Percentiles rank a stretch among this genome's conserved stretches.
These are phyloP conservation scores for Cyclina sinensis DNA, from an alignment of 1,140 invertebrate species.

Conservation along the genomic window DNA sequence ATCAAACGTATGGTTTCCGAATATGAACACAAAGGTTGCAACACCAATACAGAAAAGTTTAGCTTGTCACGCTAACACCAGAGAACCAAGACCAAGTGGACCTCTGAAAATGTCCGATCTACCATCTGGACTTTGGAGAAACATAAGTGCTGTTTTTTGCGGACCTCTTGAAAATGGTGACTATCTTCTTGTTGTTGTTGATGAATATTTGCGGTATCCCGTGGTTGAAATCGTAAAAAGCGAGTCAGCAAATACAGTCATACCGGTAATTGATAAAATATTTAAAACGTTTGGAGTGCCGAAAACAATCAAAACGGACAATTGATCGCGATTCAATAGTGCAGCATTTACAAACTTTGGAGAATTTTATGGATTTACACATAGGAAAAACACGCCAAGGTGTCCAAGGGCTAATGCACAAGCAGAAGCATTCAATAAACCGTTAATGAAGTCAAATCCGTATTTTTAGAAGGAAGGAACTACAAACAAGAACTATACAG, in stretches of 20 bases:
- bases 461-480: slow-evolving; percentile 58
- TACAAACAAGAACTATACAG: slow-evolving; percentile 65
- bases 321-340: no score
- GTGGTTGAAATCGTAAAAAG: slow-evolving; percentile 72
- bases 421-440: slow-evolving; percentile 70
- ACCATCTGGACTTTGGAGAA: slow-evolving; percentile 74
- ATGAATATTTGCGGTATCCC: slow-evolving; percentile 81
- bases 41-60: neutral
- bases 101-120: slow-evolving; percentile 73
- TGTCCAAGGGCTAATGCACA: no score
- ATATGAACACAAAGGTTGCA: neutral
- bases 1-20: slow-evolving; percentile 25
- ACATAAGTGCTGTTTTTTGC: slow-evolving; percentile 79
- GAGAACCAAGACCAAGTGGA: slow-evolving; percentile 64
- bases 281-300: slow-evolving; percentile 23
- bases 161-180: slow-evolving; percentile 77
- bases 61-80: slow-evolving; percentile 44
- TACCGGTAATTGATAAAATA: slow-evolving; percentile 61
- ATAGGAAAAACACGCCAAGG: slow-evolving; percentile 55
- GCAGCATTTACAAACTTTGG: slow-evolving; percentile 56
- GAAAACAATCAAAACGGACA: slow-evolving; percentile 67
- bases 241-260: slow-evolving; percentile 61
- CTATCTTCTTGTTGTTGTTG: slow-evolving; percentile 77
- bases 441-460: slow-evolving; percentile 69
- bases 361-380: slow-evolving; percentile 48